Conservation (phyloP, 2,888 invertebrate species). For the Protonemura montana region DNA sequence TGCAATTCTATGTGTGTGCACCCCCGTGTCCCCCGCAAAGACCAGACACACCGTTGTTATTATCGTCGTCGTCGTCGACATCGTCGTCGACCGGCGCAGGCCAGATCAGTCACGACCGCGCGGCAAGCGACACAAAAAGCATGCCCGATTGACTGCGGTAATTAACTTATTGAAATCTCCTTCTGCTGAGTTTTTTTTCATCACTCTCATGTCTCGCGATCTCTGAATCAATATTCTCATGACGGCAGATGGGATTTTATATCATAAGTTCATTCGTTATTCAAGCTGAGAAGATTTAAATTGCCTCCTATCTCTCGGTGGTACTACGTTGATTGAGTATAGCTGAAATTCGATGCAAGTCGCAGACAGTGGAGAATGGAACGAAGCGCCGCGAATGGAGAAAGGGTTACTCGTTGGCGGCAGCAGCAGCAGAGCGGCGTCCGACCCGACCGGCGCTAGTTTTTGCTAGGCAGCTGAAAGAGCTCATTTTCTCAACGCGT, state of each 20-base stretch:
- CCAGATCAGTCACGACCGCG: not conserved
- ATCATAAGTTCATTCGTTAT: not conserved
- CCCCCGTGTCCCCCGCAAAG: not conserved
- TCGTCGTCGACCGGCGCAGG: not conserved
- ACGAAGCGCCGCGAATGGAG: not conserved
- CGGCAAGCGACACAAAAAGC: not conserved
- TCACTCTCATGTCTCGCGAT: not conserved
- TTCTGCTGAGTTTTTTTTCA: not conserved
- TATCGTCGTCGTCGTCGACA: not conserved
- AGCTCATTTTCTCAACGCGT: too few species aligned
- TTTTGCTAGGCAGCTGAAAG: not conserved
- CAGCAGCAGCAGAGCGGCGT: not conserved
- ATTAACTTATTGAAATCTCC: not conserved
- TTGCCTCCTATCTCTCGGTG: not conserved
- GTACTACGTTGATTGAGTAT: slow-evolving; percentile 9
- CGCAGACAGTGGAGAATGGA: not conserved
- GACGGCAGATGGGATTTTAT: not conserved
- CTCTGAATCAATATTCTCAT: not conserved
- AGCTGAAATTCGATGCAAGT: not conserved
- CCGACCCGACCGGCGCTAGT: not conserved
- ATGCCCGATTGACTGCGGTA: not conserved
- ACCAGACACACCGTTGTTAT: not conserved
- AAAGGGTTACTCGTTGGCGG: not conserved
- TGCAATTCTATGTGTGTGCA: not conserved
- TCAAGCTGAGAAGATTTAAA: not conserved